Evolutionary conservation across 1,140 invertebrate genomes (phyloP).

Genomic region (Sweltsa coloradensis): DNA sequence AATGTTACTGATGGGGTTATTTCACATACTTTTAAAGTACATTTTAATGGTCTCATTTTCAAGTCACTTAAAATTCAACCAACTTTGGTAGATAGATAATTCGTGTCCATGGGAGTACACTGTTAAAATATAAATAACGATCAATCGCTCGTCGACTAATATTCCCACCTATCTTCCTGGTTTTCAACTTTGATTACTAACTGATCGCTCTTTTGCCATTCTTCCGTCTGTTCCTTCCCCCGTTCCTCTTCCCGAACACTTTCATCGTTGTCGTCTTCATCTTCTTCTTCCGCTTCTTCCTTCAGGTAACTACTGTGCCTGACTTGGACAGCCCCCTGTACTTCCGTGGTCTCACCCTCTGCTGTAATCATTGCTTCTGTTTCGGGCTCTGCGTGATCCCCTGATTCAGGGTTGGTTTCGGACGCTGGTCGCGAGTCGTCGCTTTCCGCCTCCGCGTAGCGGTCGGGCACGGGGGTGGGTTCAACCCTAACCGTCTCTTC

Average conservation of each 20-base stretch:
- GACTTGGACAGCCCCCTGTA: conserved; percentile 2
- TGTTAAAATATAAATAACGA: too few species aligned
- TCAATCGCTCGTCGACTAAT: too few species aligned
- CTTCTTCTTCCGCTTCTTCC: conserved; percentile 12
- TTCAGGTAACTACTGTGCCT: background rate
- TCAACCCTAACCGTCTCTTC: conserved; percentile 59
- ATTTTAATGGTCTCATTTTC: too few species aligned
- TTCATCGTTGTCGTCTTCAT: conserved; percentile 15
- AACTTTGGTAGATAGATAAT: too few species aligned
- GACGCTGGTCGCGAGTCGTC: conserved; percentile 51
- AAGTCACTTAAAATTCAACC: too few species aligned
- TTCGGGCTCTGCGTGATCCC: conserved; percentile 39
- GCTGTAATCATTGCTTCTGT: background rate
- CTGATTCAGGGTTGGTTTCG: conserved; percentile 41
- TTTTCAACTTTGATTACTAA: conserved; percentile 22
- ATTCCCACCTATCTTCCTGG: conserved; percentile 31
- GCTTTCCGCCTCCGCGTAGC: conserved; percentile 41
- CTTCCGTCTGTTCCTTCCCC: conserved; percentile 3
- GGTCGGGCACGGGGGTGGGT: conserved; percentile 48
- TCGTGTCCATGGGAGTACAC: too few species aligned
- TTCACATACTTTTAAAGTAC: too few species aligned
- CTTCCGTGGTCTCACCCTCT: conserved; percentile 3
- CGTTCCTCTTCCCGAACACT: conserved; percentile 11
- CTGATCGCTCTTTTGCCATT: conserved; percentile 16
- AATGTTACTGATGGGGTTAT: too few species aligned